Evolutionary conservation across 2,797 vertebrate genomes (phyloP).

Genomic region (Peromyscus attwateri): DNA sequence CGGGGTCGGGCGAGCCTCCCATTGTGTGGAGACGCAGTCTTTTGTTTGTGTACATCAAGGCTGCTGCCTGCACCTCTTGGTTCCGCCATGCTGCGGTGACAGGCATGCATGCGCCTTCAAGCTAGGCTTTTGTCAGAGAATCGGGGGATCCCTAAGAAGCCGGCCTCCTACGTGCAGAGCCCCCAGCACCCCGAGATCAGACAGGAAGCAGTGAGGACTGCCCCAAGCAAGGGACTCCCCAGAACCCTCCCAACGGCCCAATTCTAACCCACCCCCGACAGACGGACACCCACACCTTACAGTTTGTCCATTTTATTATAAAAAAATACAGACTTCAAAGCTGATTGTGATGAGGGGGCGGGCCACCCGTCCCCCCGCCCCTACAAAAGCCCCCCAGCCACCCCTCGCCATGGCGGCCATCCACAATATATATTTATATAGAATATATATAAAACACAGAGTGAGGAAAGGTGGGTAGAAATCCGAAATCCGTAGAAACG

Average conservation of each 20-base stretch:
- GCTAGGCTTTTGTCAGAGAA: too few species aligned
- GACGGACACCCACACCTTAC: background rate
- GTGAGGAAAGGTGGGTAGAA: conserved; percentile 73
- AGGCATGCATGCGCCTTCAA: background rate
- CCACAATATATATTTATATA: conserved; percentile 86
- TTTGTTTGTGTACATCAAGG: background rate
- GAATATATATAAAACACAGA: conserved; percentile 85
- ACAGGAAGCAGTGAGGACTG: background rate
- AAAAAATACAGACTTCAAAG: conserved; percentile 90
- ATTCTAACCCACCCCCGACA: too few species aligned
- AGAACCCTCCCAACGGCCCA: background rate
- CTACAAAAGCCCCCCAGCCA: conserved; percentile 45
- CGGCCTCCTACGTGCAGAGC: background rate
- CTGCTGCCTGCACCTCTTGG: background rate
- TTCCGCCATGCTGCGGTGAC: background rate
- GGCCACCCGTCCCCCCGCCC: background rate
- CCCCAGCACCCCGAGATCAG: background rate
- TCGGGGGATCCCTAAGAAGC: background rate
- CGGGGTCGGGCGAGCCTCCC: background rate
- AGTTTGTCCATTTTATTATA: conserved; percentile 88
- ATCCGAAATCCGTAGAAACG: conserved; percentile 75
- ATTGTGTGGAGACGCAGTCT: background rate
- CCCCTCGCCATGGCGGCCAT: background rate
- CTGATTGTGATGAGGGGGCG: conserved; percentile 64
- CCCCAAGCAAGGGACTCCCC: background rate